A percentile compares a stretch with the other conserved stretches of the same genome.
Evolutionary conservation across 2,797 vertebrate genomes (phyloP).

Genomic region (Poecilia velifera): DNA sequence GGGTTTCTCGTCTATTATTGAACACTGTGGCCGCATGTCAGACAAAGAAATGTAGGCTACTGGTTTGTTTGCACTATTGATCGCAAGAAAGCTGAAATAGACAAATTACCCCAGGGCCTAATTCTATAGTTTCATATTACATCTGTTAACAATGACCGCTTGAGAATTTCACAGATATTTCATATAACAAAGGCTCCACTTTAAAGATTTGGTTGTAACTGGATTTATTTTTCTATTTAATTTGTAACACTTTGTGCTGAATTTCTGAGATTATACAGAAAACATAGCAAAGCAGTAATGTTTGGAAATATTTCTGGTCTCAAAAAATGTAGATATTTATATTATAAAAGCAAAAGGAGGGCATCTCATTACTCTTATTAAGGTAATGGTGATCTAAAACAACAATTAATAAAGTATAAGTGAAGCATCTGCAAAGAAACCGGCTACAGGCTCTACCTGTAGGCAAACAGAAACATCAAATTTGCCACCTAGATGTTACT

Average conservation of each 20-base stretch:
- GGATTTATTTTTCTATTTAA: not conserved
- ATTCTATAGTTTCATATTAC: not conserved
- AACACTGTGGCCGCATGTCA: conserved; percentile 56
- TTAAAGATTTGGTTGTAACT: not conserved
- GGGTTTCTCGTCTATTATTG: conserved; percentile 80
- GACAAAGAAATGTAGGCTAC: conserved; percentile 61
- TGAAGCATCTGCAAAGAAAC: not conserved
- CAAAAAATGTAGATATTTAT: not conserved
- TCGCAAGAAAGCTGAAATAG: conserved; percentile 15
- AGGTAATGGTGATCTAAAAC: not conserved
- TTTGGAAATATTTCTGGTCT: not conserved
- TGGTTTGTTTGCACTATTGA: conserved; percentile 52
- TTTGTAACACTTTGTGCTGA: not conserved
- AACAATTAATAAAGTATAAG: not conserved
- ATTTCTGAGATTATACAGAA: not conserved
- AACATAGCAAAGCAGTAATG: not conserved
- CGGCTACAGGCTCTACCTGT: not conserved
- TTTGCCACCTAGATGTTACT: not conserved
- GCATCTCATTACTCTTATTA: not conserved
- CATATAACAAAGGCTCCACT: not conserved
- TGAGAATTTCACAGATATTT: conserved; percentile 1
- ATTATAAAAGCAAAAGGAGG: not conserved
- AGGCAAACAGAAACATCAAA: not conserved
- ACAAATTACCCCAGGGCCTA: not conserved
- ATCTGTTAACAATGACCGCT: not conserved